Evolutionary conservation across 1,140 invertebrate species (phyloP), one percentile per base, ranked within the genome.

Genomic region (Episyrphus balteatus): DNA sequence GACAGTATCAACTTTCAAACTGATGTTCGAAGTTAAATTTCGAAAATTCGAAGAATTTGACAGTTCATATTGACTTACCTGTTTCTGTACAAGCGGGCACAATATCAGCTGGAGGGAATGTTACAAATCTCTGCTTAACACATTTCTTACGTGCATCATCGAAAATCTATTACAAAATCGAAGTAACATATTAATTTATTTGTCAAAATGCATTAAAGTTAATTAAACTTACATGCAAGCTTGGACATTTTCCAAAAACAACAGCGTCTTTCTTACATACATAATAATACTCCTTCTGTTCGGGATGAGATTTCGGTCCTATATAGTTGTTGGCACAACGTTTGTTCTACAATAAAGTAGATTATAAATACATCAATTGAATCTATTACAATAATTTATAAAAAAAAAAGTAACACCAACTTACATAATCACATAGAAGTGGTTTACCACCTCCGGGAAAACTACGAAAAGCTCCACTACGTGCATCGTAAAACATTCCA

Each of bases 221-320:
- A n/a, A 30, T 19, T 21, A 13, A 2, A 51, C 40, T 53, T 46
- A 69, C 57, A 54, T 65, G 53, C 2, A 59, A 43, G 12, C 54
- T 52, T 30, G 55, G 57, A 32, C 69, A 70, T 31, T 65, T 68
- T 47, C 61, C 65, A 38, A 68, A 66, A 19, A 70, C 55, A 5
- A 70, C 63, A 21, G 51, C 58, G 52, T 61, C 55, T 6, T 61
- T 51, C 18, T 57, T 61, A 33, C 66, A 70, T 5, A 69, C 57
- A 33, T 68, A 69, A 38, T 70, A 70, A 43, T 68, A 69, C 33
- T 68, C 57, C 33, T 55, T 54, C 39, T 66, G 59, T 26, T 66
- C 61, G 31, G 68, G 68, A 53, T 68, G 66, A 0, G 62, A 51
- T 17, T 67, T 56, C 9, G 62, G 55, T n/a, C 66, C 68, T 31